These are phyloP conservation scores for Nemurella pictetii DNA, from an alignment of 2,888 invertebrate species.

Conservation along the genomic window DNA sequence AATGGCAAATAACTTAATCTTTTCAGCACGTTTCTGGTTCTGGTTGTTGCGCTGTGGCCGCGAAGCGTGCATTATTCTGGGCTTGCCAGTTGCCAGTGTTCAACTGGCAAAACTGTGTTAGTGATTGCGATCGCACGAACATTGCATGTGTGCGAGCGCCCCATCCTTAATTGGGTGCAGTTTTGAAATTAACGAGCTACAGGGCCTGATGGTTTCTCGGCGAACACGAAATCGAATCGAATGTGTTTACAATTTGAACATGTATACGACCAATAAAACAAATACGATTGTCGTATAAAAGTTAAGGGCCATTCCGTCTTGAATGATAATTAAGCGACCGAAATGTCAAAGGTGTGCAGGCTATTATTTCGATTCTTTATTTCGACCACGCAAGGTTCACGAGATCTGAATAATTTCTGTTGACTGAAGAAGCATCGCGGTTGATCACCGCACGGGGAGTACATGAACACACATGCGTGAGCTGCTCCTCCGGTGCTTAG, in stretches of 20 bases:
- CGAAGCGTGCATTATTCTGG: too few relatives aligned
- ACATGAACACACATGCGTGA: neutral
- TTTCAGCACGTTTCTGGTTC: slow-evolving; percentile 2
- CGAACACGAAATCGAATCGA: neutral
- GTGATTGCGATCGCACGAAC: neutral
- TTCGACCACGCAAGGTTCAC: neutral
- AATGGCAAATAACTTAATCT: slow-evolving; percentile 21
- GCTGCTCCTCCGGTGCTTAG: neutral
- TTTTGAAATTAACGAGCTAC: neutral
- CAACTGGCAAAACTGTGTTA: neutral
- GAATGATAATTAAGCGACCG: too few relatives aligned
- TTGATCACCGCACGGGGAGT: neutral
- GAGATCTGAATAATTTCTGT: neutral
- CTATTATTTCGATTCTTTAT: neutral
- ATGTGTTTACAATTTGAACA: neutral
- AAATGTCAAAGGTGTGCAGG: neutral
- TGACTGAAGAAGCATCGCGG: neutral
- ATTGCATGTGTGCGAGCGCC: neutral
- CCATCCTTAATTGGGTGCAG: slow-evolving; percentile 2
- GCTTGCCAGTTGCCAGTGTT: neutral
- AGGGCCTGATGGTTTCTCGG: neutral
- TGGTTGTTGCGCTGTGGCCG: too few relatives aligned
- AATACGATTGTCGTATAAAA: neutral
- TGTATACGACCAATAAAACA: neutral
- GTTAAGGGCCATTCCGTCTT: neutral